Conservation (phyloP, 2,888 invertebrate genomes). For the Leistus spinibarbis region DNA sequence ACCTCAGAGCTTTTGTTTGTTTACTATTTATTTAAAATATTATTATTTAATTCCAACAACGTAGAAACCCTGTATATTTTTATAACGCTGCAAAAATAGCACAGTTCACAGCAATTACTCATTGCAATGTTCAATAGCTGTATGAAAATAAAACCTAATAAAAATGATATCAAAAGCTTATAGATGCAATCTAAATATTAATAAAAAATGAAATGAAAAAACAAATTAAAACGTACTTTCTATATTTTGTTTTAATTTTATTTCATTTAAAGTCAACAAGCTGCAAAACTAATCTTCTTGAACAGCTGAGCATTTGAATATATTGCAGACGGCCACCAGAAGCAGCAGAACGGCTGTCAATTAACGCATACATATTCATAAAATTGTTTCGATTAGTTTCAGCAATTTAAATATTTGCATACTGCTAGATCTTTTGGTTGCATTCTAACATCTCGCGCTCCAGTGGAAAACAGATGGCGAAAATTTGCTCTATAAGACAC, state of each 20-base stretch:
- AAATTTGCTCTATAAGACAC: too few species aligned
- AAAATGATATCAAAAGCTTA: not conserved
- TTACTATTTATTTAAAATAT: not conserved
- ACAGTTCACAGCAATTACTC: not conserved
- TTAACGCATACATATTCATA: constrained; percentile 21
- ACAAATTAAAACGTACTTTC: not conserved
- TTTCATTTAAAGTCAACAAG: not conserved
- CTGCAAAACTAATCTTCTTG: constrained; percentile 4
- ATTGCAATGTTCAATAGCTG: not conserved
- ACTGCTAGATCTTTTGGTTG: too few species aligned
- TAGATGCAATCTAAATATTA: not conserved
- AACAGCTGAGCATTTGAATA: constrained; percentile 15
- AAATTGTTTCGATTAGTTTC: constrained; percentile 8
- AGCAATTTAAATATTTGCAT: constrained; percentile 15
- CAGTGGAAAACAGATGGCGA: too few species aligned
- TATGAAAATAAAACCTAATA: not conserved
- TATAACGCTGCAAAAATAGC: not conserved
- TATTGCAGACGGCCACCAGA: not conserved
- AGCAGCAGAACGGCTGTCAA: not conserved
- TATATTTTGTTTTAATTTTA: not conserved
- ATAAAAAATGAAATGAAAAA: not conserved
- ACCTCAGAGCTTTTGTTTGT: too few species aligned
- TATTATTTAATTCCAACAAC: not conserved
- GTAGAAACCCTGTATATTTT: not conserved
- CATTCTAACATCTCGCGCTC: too few species aligned